Percentiles rank a stretch among this genome's conserved stretches.
These are phyloP conservation scores for Protophormia terraenovae DNA, from an alignment of 2,888 invertebrate genomes.

Conservation along the genomic window DNA sequence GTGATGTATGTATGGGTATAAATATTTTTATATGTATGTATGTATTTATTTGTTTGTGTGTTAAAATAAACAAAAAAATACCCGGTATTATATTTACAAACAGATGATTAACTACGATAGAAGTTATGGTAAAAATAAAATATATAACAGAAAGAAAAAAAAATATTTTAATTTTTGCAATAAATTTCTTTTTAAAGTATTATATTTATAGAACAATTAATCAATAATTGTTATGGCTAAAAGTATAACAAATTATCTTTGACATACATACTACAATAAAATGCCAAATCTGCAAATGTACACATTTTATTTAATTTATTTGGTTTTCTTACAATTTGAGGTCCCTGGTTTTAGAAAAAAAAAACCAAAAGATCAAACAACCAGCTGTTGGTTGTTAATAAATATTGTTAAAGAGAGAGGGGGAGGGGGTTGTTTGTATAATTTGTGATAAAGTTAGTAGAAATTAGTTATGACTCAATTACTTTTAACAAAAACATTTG, in stretches of 20 bases:
- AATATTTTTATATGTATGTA: neutral
- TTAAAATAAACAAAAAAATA: constrained; percentile 2
- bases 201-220: neutral
- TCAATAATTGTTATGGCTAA: neutral
- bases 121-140: neutral
- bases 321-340: neutral
- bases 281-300: neutral
- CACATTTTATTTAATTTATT: neutral
- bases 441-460: constrained; percentile 43
- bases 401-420: neutral
- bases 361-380: neutral
- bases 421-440: constrained; percentile 21
- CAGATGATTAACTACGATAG: neutral
- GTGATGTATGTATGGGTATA: neutral
- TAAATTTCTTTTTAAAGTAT: neutral
- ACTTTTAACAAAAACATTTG: neutral
- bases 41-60: neutral
- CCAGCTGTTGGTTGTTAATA: neutral
- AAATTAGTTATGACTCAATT: constrained; percentile 50
- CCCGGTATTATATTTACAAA: neutral
- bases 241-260: neutral
- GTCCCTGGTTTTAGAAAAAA: neutral
- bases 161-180: neutral
- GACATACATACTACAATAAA: neutral
- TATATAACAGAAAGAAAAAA: neutral